Percentiles rank a stretch among this genome's conserved stretches.
Evolutionary conservation across 1,140 invertebrate species (phyloP).

Genomic region (Drosophila santomea): DNA sequence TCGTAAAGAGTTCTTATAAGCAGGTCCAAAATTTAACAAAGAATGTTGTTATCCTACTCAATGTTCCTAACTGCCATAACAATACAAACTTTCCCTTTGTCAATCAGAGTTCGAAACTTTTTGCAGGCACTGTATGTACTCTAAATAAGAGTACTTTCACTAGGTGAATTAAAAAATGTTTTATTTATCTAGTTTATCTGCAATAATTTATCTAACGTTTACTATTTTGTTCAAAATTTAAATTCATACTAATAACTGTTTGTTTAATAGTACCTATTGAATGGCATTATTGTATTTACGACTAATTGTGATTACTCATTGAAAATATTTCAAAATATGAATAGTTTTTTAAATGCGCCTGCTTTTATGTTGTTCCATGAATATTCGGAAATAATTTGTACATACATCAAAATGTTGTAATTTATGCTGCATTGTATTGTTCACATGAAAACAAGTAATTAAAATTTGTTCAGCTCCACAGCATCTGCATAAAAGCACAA

Average conservation of each 20-base stretch:
- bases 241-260: too few species aligned
- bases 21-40: neutral
- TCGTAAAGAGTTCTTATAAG: too few species aligned
- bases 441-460: constrained; percentile 38
- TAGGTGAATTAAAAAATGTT: too few species aligned
- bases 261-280: too few species aligned
- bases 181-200: too few species aligned
- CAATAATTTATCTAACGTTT: too few species aligned
- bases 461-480: constrained; percentile 23
- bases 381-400: neutral
- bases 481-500: constrained; percentile 19
- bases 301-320: too few species aligned
- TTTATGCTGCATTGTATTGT: neutral
- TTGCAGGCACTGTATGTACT: neutral
- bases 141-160: neutral
- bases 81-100: neutral
- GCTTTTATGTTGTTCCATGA: too few species aligned
- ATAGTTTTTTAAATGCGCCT: too few species aligned
- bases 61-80: neutral
- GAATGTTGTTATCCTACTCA: neutral
- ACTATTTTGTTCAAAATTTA: too few species aligned
- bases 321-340: too few species aligned
- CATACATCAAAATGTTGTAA: neutral
- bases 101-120: neutral
- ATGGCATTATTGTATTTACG: too few species aligned